Percentiles rank a stretch among this genome's conserved stretches.
Conservation (phyloP, 2,797 vertebrate species). For the Kryptopterus vitreolus region DNA sequence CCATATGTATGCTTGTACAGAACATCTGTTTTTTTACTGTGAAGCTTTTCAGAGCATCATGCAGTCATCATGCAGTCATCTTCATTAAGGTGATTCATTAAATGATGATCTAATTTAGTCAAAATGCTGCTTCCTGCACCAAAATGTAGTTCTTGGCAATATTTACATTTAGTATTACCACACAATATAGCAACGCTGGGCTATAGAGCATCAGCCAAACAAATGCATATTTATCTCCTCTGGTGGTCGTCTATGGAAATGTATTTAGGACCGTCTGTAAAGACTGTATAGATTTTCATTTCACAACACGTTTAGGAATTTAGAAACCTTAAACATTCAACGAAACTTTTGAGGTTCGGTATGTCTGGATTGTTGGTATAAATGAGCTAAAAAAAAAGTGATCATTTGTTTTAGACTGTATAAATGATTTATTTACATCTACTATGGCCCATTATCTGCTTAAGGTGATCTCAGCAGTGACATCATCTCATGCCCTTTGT, state of each 20-base stretch:
- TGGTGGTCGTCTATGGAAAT: background rate
- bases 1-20: background rate
- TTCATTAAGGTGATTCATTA: background rate
- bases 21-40: background rate
- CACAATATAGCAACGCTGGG: background rate
- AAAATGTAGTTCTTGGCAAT: background rate
- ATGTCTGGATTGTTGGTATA: background rate
- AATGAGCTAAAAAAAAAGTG: background rate
- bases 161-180: background rate
- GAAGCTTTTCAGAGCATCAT: background rate
- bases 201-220: background rate
- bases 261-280: too few species aligned
- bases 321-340: background rate
- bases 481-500: conserved; percentile 69
- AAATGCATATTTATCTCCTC: background rate
- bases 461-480: conserved; percentile 79
- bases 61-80: background rate
- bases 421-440: conserved; percentile 59
- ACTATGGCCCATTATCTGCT: conserved; percentile 70
- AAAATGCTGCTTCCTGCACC: background rate
- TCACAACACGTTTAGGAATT: background rate
- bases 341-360: background rate
- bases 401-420: background rate
- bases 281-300: background rate
- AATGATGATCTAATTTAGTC: background rate